A percentile compares a stretch with the other conserved stretches of the same genome.
phyloP scores from a whole-genome alignment of 2,797 vertebrate genomes.

The Prunella strophiata region DNA sequence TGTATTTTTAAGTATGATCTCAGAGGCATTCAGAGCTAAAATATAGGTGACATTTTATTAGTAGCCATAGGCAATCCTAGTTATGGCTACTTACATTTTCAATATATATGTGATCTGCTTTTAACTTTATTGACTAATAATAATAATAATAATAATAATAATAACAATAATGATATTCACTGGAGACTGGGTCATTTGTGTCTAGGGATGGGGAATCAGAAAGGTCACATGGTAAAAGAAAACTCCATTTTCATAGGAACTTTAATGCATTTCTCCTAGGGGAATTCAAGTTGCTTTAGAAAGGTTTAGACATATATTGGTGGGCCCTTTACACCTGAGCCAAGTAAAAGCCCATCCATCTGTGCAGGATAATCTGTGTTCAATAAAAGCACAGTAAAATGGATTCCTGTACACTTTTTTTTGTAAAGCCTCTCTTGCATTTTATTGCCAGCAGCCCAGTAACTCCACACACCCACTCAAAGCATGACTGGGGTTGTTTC shows the following conservation, averaged over 20 bases:
- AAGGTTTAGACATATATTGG: conserved; percentile 36
- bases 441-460: neutral
- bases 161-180: conserved; percentile 18
- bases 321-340: neutral
- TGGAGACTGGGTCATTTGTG: neutral
- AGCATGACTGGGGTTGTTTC: neutral
- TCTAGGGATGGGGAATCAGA: neutral
- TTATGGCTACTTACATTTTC: neutral
- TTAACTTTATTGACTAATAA: conserved; percentile 44
- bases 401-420: neutral
- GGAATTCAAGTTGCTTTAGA: conserved; percentile 33
- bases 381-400: conserved; percentile 54
- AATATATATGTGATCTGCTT: neutral
- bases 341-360: conserved; percentile 44
- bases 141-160: neutral
- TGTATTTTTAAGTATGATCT: neutral
- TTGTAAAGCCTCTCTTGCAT: neutral
- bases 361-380: neutral
- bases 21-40: neutral
- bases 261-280: conserved; percentile 24
- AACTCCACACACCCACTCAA: neutral
- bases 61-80: neutral
- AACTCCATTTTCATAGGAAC: conserved; percentile 28
- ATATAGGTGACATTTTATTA: conserved; percentile 40
- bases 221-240: conserved; percentile 49